Conservation (phyloP, 92 coral and sea anemone genomes). For the Zoanthus sociatus region DNA sequence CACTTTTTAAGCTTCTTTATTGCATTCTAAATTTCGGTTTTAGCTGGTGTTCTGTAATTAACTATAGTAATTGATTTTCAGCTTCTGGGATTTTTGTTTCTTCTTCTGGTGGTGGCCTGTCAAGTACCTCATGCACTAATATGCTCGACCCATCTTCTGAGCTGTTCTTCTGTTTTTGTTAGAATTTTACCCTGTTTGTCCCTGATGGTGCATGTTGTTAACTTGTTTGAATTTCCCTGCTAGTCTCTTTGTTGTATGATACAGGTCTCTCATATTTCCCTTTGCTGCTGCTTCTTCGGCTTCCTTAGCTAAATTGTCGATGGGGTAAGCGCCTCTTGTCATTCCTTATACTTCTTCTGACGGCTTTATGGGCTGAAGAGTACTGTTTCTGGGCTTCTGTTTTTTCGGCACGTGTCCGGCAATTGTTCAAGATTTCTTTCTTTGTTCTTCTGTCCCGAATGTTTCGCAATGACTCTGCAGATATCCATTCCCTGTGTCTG, state of each 20-base stretch:
- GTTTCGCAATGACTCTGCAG: not conserved
- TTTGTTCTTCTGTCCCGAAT: not conserved
- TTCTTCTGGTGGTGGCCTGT: too few species aligned
- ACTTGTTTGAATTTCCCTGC: too few species aligned
- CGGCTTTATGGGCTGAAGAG: not conserved
- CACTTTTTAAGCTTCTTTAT: not conserved
- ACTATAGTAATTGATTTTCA: too few species aligned
- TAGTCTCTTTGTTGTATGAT: too few species aligned
- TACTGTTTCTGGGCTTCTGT: not conserved
- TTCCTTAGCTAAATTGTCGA: not conserved
- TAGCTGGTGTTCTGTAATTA: too few species aligned
- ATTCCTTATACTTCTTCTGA: not conserved
- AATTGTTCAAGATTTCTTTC: not conserved
- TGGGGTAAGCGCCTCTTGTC: not conserved
- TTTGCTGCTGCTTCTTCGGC: constrained; percentile 6
- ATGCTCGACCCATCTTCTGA: too few species aligned
- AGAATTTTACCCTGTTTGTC: too few species aligned
- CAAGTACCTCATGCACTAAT: too few species aligned
- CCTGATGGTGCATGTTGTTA: too few species aligned
- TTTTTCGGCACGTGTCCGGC: not conserved
- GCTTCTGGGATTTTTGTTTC: too few species aligned
- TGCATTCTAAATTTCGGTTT: too few species aligned
- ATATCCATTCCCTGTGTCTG: not conserved
- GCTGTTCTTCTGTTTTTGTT: too few species aligned
- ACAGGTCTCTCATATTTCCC: not conserved